These are phyloP conservation scores for Rutilus rutilus DNA, from an alignment of 2,113 vertebrate species.

Conservation along the genomic window DNA sequence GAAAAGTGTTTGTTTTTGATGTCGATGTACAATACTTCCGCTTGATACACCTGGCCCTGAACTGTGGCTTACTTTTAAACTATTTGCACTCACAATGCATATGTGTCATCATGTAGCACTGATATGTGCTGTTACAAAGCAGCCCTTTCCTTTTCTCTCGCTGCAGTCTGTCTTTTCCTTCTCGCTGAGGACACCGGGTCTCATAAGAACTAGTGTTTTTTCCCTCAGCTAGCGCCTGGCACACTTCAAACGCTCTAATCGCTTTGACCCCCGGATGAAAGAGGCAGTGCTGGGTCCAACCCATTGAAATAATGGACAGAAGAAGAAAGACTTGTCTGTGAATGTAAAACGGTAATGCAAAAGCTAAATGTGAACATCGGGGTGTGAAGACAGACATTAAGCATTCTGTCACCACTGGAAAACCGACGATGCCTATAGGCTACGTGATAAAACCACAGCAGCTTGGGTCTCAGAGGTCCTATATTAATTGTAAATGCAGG, in stretches of 20 bases:
- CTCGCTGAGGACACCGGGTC: conserved; percentile 33
- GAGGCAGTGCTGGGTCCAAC: conserved; percentile 33
- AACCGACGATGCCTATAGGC: background rate
- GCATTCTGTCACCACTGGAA: background rate
- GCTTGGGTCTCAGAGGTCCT: background rate
- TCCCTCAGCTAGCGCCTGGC: conserved; percentile 29
- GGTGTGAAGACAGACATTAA: background rate
- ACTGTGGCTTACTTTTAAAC: conserved; percentile 14
- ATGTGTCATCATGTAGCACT: conserved; percentile 16
- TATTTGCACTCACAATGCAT: conserved; percentile 5
- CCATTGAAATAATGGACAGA: conserved; percentile 1
- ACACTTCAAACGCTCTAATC: conserved; percentile 53
- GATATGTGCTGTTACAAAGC: conserved; percentile 5
- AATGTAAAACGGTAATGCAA: background rate
- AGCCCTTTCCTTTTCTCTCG: background rate
- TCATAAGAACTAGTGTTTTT: conserved; percentile 27
- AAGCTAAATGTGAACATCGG: conserved; percentile 25
- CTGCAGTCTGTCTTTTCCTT: conserved; percentile 39
- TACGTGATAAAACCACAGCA: background rate
- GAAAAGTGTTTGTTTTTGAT: background rate
- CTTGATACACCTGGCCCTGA: background rate
- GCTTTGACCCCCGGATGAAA: conserved; percentile 52
- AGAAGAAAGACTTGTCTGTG: conserved; percentile 19
- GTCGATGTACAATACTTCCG: background rate
- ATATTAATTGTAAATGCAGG: background rate